phyloP scores from a whole-genome alignment of 2,888 invertebrate species.

The Gasteruption jaculator region DNA sequence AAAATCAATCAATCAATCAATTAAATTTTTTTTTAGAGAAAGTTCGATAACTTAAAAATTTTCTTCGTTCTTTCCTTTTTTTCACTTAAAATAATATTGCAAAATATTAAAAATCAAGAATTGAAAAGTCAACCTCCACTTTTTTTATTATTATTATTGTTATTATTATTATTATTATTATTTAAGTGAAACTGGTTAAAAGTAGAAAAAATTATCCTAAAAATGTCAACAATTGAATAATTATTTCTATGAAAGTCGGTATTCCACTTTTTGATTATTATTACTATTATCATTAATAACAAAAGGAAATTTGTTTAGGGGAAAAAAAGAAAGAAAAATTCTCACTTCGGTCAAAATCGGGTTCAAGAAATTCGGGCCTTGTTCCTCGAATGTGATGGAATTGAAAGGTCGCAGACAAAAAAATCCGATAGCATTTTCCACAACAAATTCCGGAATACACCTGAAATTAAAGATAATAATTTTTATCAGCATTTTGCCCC shows the following conservation, averaged over 20 bases:
- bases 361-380: slow-evolving; percentile 60
- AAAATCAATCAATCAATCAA: slow-evolving; percentile 7
- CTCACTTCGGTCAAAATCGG: slow-evolving; percentile 66
- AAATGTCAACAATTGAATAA: too few species aligned
- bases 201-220: too few species aligned
- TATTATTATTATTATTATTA: too few species aligned
- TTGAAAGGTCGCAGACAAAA: slow-evolving; percentile 68
- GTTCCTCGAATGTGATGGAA: slow-evolving; percentile 62
- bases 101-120: slow-evolving; percentile 1
- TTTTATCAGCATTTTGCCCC: slow-evolving; percentile 4
- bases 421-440: slow-evolving; percentile 82
- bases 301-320: too few species aligned
- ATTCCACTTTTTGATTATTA: too few species aligned
- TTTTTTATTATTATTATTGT: too few species aligned
- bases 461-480: slow-evolving; percentile 48
- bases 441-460: slow-evolving; percentile 84
- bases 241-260: too few species aligned
- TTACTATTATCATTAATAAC: too few species aligned
- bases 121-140: background rate
- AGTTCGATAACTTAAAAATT: too few species aligned
- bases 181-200: too few species aligned
- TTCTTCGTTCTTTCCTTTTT: too few species aligned
- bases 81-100: background rate
- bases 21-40: slow-evolving; percentile 6
- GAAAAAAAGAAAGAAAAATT: slow-evolving; percentile 5